Evolutionary conservation across 2,888 invertebrate species (phyloP).

Genomic region (Cremastinae sp.): DNA sequence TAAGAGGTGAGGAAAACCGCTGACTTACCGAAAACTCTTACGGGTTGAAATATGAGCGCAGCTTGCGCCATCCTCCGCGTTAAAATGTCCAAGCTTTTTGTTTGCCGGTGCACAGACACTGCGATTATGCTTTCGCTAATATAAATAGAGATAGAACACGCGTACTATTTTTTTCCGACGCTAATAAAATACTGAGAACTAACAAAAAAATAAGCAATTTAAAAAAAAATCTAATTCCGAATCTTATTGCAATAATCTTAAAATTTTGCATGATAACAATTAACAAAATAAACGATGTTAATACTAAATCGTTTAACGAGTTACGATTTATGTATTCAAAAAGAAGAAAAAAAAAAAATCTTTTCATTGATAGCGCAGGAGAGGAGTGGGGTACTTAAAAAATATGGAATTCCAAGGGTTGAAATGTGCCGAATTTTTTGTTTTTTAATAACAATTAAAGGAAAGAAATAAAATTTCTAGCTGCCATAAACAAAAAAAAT

Average conservation of each 20-base stretch:
- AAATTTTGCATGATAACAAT: no score
- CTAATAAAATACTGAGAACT: background rate
- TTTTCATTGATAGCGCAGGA: background rate
- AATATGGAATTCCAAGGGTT: background rate
- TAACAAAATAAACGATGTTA: no score
- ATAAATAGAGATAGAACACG: constrained; percentile 56
- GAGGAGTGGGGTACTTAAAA: background rate
- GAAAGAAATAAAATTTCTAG: background rate
- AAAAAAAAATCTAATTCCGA: background rate
- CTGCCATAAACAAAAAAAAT: constrained; percentile 39
- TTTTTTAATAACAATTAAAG: constrained; percentile 9
- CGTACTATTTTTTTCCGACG: background rate
- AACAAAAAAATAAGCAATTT: background rate
- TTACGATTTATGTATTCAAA: no score
- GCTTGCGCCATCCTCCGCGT: constrained; percentile 38
- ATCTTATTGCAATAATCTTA: no score
- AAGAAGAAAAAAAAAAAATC: background rate
- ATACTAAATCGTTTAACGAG: no score
- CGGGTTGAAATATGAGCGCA: constrained; percentile 56
- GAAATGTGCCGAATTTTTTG: background rate
- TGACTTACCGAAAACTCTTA: constrained; percentile 59
- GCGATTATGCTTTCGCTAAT: constrained; percentile 42
- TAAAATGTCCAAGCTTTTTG: constrained; percentile 40
- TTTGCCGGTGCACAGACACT: constrained; percentile 34
- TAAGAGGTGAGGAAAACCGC: constrained; percentile 52